Evolutionary conservation across 2,113 vertebrate species (phyloP), one percentile per base, ranked within the genome.

Genomic region (Bothrops jararaca): DNA sequence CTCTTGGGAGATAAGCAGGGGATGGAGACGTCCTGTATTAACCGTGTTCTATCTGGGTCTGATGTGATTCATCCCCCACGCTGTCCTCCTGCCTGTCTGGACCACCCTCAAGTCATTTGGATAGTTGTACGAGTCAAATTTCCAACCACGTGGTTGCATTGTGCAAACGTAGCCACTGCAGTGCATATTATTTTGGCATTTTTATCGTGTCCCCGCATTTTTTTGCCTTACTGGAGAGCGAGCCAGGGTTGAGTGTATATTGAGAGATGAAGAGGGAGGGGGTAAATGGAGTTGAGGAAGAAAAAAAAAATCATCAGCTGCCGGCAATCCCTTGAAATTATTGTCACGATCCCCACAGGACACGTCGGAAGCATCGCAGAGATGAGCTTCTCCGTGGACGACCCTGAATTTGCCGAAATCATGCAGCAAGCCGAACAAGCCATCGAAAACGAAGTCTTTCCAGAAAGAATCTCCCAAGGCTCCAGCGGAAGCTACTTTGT

Each of bases 401-500:
- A 99, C 96, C 98, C 98, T 1, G 98, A 98, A 96, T 99, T 99
- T 98, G 98, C 98, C 8, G 98, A 99, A 92, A 98, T 98, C 58
- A 96, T 99, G 95, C 96, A 98, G 95, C 97, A 93, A 97, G 98
- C 98, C 0, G 99, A 99, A 64, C 99, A 99, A 96, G 99, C 99
- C 50, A 98, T 99, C 53, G 99, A 99, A 94, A 96, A 95, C 34
- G 98, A 98, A 24, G 96, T 99, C 92, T 98, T 98, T 94, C 99
- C 99, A 5, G 98, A 99, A 96, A 98, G 99, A 96, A 99, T 99
- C 93, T 98, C 98, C 86, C 99, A 99, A 96, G 99, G 99, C 56
- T 99, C 99, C 94, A 99, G 99, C 91, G 99, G 99, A 92, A 99
- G 99, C 97, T 99, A 99, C 96, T 99, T 99, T 96, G 98, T 99